These are phyloP conservation scores for Phalacrocorax carbo DNA, from an alignment of 2,113 vertebrate genomes.

Conservation along the genomic window DNA sequence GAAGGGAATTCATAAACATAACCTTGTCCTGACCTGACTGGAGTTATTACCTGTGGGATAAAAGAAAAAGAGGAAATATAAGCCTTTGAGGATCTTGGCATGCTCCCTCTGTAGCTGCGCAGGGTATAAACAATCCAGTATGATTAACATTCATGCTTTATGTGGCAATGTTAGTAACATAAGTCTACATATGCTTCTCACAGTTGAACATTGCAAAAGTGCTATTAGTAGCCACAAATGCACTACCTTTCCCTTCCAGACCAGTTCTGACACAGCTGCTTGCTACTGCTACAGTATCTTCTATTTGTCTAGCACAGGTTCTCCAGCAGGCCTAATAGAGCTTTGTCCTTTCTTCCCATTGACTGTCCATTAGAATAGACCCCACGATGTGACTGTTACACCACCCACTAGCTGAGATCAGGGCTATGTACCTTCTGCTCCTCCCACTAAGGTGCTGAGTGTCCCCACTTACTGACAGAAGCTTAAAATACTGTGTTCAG, in stretches of 20 bases:
- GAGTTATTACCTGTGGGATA: slow-evolving; percentile 87
- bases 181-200: not conserved
- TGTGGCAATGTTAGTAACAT: not conserved
- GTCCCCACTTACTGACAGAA: not conserved
- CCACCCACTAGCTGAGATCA: not conserved
- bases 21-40: slow-evolving; percentile 85
- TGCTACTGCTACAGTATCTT: not conserved
- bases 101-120: not conserved
- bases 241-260: not conserved
- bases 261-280: not conserved
- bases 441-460: not conserved
- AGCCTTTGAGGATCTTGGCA: not conserved
- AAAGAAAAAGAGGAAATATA: slow-evolving; percentile 33
- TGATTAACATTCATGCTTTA: not conserved
- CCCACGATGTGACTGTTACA: not conserved
- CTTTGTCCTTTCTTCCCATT: not conserved
- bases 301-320: not conserved
- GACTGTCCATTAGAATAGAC: not conserved
- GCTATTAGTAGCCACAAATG: not conserved
- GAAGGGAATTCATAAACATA: slow-evolving; percentile 84
- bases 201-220: not conserved
- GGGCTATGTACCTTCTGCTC: not conserved
- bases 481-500: not conserved
- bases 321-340: not conserved
- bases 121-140: not conserved